Base-by-base conservation (phyloP, 2,113 vertebrate genomes). In the Sarotherodon lohbergeri region DNA sequence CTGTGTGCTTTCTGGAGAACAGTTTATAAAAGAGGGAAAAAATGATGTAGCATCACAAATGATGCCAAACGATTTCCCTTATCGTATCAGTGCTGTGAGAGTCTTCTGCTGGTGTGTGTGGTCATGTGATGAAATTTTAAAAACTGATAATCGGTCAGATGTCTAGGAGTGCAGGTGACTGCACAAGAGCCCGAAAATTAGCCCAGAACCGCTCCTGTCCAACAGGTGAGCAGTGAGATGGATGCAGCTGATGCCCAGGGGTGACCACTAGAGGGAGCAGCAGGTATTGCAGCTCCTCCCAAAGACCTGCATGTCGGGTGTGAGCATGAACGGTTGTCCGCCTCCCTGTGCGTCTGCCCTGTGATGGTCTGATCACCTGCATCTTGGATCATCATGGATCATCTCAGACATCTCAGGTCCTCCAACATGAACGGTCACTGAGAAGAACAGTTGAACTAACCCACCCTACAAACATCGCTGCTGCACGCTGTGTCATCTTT, bases 221-320 rank as follows among this genome's bases (percentile, higher is more conserved):
- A 73, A 46, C 32, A 34, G 29, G 57, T 5, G 56, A 59, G 27
- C 4, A 0, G 56, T 61, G 57, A 61, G 29, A 19, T 34, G 57
- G 29, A 61, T 16, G 12, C 39, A 71, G 66, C n/a, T 43, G 66
- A 43, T 43, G 12, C 8, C 39, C 66, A 16, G 5, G 2, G 13
- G 0, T 39, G 12, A 9, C 39, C 36, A 41, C 66, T 16, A 71
- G 39, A 71, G n/a, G 39, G 0, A 24, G n/a, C 39, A 24, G 39
- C 36, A 14, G 63, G 63, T 41, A 41, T 41, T 68, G 36, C 36
- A 9, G 39, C 39, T 43, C 66, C 66, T 71, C 4, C 36, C 36
- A 24, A 0, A 1, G 12, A 43, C 1, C 36, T 22, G 36, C 12
- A 13, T 41, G 11, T 24, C 3, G 0, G 59, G 7, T 14, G 63